Evolutionary conservation across 1,140 invertebrate genomes (phyloP).

Genomic region (Euwallacea similis): DNA sequence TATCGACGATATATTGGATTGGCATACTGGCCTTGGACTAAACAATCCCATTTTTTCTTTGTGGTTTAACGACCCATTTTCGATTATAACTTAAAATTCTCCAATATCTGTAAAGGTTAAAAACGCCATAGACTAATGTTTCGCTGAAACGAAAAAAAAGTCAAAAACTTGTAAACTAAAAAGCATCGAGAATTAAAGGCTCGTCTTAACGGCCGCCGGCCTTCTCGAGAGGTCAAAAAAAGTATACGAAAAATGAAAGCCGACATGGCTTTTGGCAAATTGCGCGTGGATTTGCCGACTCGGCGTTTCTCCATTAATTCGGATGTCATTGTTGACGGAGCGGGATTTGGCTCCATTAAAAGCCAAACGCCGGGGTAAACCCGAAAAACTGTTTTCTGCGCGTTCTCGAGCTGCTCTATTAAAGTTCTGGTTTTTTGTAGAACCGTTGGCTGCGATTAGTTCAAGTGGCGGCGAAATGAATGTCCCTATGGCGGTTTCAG

Average conservation of each 20-base stretch:
- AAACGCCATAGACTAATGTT: no score
- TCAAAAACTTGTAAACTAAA: no score
- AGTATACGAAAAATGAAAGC: slow-evolving; percentile 28
- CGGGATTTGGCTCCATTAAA: slow-evolving; percentile 39
- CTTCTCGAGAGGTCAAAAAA: slow-evolving; percentile 5
- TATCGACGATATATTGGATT: no score
- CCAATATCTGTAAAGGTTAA: no score
- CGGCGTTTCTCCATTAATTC: slow-evolving; percentile 43
- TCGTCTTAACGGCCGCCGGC: no score
- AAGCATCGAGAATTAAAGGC: no score
- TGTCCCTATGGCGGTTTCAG: not conserved
- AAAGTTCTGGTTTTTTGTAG: slow-evolving; percentile 26
- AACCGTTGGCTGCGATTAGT: not conserved
- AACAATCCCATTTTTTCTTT: no score
- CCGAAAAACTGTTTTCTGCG: slow-evolving; percentile 28
- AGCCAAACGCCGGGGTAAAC: slow-evolving; percentile 18
- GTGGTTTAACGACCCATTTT: no score
- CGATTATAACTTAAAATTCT: no score
- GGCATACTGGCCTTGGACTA: no score
- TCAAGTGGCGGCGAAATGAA: slow-evolving; percentile 1
- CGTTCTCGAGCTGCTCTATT: slow-evolving; percentile 21
- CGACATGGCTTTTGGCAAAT: slow-evolving; percentile 38
- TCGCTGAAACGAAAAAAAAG: no score
- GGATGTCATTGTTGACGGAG: slow-evolving; percentile 39
- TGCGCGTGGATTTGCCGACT: slow-evolving; percentile 44